Conservation (phyloP, 2,797 vertebrate genomes). For the Sebastes alutus region DNA sequence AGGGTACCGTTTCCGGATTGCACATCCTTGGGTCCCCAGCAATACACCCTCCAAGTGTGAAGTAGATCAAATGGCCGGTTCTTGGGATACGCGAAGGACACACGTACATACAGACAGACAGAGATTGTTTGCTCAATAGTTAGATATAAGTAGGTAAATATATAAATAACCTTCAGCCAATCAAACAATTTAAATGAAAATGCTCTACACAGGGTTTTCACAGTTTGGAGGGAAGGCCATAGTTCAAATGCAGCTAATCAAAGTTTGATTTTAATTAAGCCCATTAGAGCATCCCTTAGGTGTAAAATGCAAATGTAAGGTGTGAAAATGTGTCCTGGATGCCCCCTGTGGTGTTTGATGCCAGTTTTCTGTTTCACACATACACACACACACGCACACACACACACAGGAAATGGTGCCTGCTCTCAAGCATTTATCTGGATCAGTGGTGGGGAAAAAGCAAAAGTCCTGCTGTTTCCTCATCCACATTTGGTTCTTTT, state of each 20-base stretch:
- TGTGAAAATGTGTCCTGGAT: not conserved
- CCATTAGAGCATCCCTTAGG: not conserved
- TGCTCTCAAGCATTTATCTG: not conserved
- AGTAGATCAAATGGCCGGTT: not conserved
- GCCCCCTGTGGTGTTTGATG: not conserved
- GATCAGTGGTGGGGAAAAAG: not conserved
- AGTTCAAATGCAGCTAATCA: not conserved
- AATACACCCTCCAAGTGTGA: not conserved
- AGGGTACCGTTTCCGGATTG: not conserved
- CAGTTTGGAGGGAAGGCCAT: not conserved
- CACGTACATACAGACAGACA: not conserved
- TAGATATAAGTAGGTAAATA: not conserved
- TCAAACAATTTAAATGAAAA: not conserved
- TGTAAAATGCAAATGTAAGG: slow-evolving; percentile 3
- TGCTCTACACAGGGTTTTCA: not conserved
- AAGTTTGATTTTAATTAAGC: not conserved
- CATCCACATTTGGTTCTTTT: not conserved
- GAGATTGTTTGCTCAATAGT: not conserved
- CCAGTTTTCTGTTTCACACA: not conserved
- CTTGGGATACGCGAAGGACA: not conserved
- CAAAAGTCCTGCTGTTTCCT: not conserved
- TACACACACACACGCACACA: not conserved
- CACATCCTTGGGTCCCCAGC: not conserved
- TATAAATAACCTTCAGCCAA: not conserved
- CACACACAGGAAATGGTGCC: not conserved